Percentiles rank a stretch among this genome's conserved stretches.
phyloP scores from a whole-genome alignment of 2,888 invertebrate species.

The Kuschelorhynchus macadamiae region DNA sequence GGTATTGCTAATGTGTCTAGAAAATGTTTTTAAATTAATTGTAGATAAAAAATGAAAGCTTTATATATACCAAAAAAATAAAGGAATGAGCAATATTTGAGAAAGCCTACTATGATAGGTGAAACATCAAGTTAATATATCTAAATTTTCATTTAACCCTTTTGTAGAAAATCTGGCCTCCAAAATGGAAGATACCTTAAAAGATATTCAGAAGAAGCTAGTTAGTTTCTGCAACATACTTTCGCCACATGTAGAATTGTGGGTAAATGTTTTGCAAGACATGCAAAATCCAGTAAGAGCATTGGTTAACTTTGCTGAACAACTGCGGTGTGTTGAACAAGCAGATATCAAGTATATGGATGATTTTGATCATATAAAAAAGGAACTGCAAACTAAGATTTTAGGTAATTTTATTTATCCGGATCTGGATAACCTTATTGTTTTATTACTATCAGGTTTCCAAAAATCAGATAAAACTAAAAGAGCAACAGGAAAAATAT shows the following conservation, averaged over 20 bases:
- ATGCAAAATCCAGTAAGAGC: conserved; percentile 70
- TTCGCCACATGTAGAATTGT: conserved; percentile 69
- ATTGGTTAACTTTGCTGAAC: conserved; percentile 72
- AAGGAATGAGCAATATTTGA: no score
- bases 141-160: no score
- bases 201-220: conserved; percentile 70
- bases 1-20: no score
- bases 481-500: no score
- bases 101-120: no score
- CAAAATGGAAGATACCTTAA: conserved; percentile 50
- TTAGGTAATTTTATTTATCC: conserved; percentile 53
- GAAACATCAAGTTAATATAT: no score
- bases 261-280: conserved; percentile 70
- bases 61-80: no score
- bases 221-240: conserved; percentile 72
- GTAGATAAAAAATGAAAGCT: no score
- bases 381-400: conserved; percentile 68
- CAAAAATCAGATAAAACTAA: no score
- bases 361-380: conserved; percentile 68
- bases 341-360: conserved; percentile 61
- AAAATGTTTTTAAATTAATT: no score
- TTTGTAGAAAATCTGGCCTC: background rate
- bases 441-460: no score
- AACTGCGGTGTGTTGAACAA: conserved; percentile 71
- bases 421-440: no score